Evolutionary conservation across 2,797 vertebrate genomes (phyloP).

Genomic region (Sebastes cheni): DNA sequence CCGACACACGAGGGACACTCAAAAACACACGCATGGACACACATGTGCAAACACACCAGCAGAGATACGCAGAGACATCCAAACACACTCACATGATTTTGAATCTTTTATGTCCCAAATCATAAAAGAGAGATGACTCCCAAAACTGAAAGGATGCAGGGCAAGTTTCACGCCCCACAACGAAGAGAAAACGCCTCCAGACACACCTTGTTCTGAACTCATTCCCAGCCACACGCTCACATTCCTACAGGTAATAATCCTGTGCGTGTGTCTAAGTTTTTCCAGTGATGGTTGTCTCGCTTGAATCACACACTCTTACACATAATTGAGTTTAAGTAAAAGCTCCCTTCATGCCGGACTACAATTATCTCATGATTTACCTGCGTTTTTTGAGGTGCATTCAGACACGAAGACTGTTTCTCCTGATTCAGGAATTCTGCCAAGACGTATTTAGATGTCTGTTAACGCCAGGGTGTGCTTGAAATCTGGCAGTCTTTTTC

Average conservation of each 20-base stretch:
- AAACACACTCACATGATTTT: slow-evolving; percentile 12
- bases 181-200: not conserved
- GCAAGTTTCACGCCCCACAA: not conserved
- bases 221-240: slow-evolving; percentile 19
- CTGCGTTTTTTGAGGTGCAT: slow-evolving; percentile 7
- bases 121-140: slow-evolving; percentile 35
- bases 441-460: not conserved
- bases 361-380: slow-evolving; percentile 51
- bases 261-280: slow-evolving; percentile 15
- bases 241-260: slow-evolving; percentile 44
- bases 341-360: slow-evolving; percentile 9
- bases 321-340: slow-evolving; percentile 43
- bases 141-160: slow-evolving; percentile 4
- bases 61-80: slow-evolving; percentile 29
- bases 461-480: not conserved
- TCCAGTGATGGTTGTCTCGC: slow-evolving; percentile 12
- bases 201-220: slow-evolving; percentile 13
- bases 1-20: slow-evolving; percentile 25
- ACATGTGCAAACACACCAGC: slow-evolving; percentile 63
- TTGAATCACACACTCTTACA: slow-evolving; percentile 15
- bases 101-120: slow-evolving; percentile 63
- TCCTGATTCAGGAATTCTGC: not conserved
- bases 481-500: not conserved
- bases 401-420: not conserved
- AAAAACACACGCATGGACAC: slow-evolving; percentile 56